phyloP scores from a whole-genome alignment of 2,113 vertebrate genomes.

The Podilymbus podiceps region DNA sequence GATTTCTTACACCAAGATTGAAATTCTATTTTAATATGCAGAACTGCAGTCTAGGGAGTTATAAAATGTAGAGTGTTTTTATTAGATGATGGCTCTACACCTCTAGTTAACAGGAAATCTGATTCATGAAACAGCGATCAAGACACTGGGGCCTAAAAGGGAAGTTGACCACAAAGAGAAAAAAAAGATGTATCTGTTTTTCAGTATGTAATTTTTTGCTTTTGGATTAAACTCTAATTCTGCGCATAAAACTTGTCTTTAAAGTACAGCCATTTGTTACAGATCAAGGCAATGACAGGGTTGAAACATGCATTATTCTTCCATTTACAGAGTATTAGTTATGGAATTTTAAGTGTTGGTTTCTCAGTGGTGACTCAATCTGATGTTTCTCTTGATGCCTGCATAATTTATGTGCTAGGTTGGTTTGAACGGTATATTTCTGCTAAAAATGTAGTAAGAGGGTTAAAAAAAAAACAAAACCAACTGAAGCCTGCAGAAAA shows the following conservation, averaged over 20 bases:
- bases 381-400: neutral
- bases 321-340: neutral
- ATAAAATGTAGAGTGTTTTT: conserved; percentile 78
- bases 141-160: conserved; percentile 31
- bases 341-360: neutral
- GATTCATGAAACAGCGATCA: conserved; percentile 74
- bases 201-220: neutral
- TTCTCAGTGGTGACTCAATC: neutral
- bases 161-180: conserved; percentile 21
- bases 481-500: neutral
- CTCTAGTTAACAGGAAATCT: conserved; percentile 74
- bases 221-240: conserved; percentile 36
- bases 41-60: conserved; percentile 75
- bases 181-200: conserved; percentile 20
- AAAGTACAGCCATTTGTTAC: neutral
- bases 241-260: neutral
- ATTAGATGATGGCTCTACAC: conserved; percentile 74
- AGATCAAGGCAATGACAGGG: neutral
- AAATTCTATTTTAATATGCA: conserved; percentile 82
- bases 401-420: neutral
- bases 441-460: neutral
- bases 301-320: neutral
- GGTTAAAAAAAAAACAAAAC: neutral
- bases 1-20: conserved; percentile 77
- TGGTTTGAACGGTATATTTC: neutral